These are phyloP conservation scores for Phrynosoma blainvillii DNA, from an alignment of 2,113 vertebrate genomes.

Conservation along the genomic window DNA sequence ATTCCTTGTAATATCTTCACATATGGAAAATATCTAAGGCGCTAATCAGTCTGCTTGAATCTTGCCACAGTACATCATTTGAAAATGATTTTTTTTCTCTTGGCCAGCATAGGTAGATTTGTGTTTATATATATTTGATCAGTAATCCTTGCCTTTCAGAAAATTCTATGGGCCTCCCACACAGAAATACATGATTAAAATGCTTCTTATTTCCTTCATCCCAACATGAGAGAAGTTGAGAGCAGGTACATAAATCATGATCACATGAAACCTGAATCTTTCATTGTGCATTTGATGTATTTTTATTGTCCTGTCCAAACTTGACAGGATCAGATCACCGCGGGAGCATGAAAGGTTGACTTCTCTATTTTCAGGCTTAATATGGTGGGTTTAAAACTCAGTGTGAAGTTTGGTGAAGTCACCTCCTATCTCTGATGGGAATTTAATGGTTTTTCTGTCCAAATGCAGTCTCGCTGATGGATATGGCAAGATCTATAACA, in stretches of 20 bases:
- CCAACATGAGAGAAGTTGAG: conserved; percentile 8
- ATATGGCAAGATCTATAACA: conserved; percentile 15
- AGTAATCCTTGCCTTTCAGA: conserved; percentile 19
- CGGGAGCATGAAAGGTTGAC: conserved; percentile 6
- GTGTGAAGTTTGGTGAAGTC: conserved; percentile 41
- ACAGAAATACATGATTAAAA: background rate
- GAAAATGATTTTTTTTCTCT: conserved; percentile 15
- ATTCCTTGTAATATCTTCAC: conserved; percentile 3
- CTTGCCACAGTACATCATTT: background rate
- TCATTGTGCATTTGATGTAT: conserved; percentile 25
- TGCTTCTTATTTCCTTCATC: conserved; percentile 3
- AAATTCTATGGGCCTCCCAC: background rate
- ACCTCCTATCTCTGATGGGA: conserved; percentile 37
- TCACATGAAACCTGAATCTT: conserved; percentile 38
- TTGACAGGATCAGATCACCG: conserved; percentile 32
- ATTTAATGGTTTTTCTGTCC: conserved; percentile 18
- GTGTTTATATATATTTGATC: background rate
- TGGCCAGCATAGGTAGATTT: conserved; percentile 3
- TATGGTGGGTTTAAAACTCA: conserved; percentile 33
- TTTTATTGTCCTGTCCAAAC: conserved; percentile 37
- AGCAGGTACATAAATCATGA: conserved; percentile 26
- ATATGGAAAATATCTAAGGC: background rate
- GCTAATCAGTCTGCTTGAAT: conserved; percentile 21
- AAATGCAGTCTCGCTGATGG: conserved; percentile 24
- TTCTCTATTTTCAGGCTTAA: conserved; percentile 44